Percentiles rank a stretch among this genome's conserved stretches.
phyloP scores from a whole-genome alignment of 2,888 invertebrate genomes.

The Mythimna ferrago region DNA sequence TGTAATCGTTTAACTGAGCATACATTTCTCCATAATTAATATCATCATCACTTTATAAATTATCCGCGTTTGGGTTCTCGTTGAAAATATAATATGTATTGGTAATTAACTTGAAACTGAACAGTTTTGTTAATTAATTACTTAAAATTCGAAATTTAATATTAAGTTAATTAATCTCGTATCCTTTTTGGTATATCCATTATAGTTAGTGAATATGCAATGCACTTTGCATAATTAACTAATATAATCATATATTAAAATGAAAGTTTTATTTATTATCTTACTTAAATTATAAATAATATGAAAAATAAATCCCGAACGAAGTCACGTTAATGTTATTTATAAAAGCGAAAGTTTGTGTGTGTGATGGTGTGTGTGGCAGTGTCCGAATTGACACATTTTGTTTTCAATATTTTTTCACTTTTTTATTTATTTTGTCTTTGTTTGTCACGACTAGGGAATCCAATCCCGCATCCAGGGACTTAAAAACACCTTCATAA shows the following conservation, averaged over 20 bases:
- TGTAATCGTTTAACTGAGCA: background rate
- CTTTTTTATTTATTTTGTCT: too few species aligned
- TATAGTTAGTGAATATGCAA: background rate
- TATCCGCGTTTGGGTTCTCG: background rate
- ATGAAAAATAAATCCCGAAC: too few species aligned
- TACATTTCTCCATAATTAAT: conserved; percentile 1
- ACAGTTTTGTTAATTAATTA: background rate
- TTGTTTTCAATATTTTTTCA: too few species aligned
- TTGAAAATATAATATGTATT: conserved; percentile 2
- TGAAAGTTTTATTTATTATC: background rate
- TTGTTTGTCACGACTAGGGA: too few species aligned
- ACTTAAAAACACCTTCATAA: too few species aligned
- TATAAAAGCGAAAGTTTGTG: too few species aligned
- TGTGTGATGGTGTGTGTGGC: too few species aligned
- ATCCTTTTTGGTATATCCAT: background rate
- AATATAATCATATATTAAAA: background rate
- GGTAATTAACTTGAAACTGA: background rate
- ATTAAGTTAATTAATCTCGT: background rate
- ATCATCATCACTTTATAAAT: background rate
- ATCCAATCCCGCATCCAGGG: too few species aligned
- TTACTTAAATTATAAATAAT: background rate
- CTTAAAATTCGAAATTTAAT: background rate
- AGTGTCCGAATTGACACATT: too few species aligned
- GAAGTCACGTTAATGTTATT: too few species aligned
- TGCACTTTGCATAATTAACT: background rate